phyloP scores from a whole-genome alignment of 37 sponge, comb jelly and placozoan species.

The Theonella swinhoei region DNA sequence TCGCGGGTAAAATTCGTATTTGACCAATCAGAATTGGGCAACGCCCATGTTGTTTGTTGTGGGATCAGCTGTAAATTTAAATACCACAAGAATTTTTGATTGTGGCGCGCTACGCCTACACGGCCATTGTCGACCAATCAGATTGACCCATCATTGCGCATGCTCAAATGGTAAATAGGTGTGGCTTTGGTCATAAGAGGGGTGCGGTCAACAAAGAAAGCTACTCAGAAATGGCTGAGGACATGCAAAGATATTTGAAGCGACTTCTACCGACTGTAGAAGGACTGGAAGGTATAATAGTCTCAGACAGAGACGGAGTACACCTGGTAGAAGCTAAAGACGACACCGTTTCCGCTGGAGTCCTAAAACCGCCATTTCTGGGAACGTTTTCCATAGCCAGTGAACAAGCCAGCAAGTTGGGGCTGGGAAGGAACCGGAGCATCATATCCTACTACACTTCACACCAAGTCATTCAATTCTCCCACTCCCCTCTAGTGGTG shows the following conservation, averaged over 20 bases:
- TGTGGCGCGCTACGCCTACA: not conserved
- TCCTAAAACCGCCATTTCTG: slow-evolving; percentile 63
- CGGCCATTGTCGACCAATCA: not conserved
- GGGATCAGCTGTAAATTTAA: not conserved
- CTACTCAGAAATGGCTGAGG: not conserved
- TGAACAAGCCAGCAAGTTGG: slow-evolving; percentile 81
- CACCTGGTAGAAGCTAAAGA: slow-evolving; percentile 66
- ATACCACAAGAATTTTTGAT: not conserved
- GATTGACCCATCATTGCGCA: not conserved
- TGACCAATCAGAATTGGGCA: not conserved
- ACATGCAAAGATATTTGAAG: not conserved
- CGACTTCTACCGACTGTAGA: slow-evolving; percentile 28
- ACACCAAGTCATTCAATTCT: slow-evolving; percentile 79
- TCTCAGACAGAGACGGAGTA: slow-evolving; percentile 85
- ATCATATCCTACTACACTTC: slow-evolving; percentile 70
- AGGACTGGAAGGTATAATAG: slow-evolving; percentile 62
- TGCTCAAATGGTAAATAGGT: not conserved
- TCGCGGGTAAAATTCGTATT: not conserved
- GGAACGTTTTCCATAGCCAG: slow-evolving; percentile 75
- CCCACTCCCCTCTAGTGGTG: slow-evolving; percentile 71
- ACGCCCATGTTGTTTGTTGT: not conserved
- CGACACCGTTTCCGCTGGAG: not conserved
- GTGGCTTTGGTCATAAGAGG: too few species aligned
- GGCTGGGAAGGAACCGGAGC: slow-evolving; percentile 71
- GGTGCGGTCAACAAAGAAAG: too few species aligned